A percentile compares a stretch with the other conserved stretches of the same genome.
phyloP scores from a whole-genome alignment of 2,888 invertebrate species.

The Drosophila meridiana region DNA sequence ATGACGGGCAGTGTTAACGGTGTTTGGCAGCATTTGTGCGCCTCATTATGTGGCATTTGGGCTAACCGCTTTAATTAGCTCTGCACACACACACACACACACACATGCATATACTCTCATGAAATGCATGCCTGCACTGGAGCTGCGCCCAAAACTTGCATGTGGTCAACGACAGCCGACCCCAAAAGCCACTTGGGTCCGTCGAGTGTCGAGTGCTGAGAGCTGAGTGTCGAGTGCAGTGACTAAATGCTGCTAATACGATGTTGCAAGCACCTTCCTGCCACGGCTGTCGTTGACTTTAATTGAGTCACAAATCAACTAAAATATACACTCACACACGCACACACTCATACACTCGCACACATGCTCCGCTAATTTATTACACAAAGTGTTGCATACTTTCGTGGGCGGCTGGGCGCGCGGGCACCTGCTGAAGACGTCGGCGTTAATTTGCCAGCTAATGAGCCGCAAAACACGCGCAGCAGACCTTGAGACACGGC shows the following conservation, averaged over 20 bases:
- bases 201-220: constrained; percentile 59
- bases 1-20: constrained; percentile 79
- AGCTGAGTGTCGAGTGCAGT: constrained; percentile 68
- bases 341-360: constrained; percentile 23
- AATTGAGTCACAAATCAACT: constrained; percentile 84
- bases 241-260: constrained; percentile 65
- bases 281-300: constrained; percentile 82
- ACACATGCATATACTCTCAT: constrained; percentile 31
- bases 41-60: constrained; percentile 81
- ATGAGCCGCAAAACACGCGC: constrained; percentile 74
- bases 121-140: constrained; percentile 55
- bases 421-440: constrained; percentile 62
- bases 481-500: constrained; percentile 26
- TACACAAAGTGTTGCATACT: constrained; percentile 76
- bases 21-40: constrained; percentile 80
- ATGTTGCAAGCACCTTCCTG: constrained; percentile 61
- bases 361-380: constrained; percentile 78
- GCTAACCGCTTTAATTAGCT: constrained; percentile 83
- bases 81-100: constrained; percentile 39
- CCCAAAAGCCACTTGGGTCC: constrained; percentile 73
- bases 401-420: constrained; percentile 41
- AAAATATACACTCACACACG: constrained; percentile 72
- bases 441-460: constrained; percentile 81
- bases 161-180: constrained; percentile 66
- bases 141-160: constrained; percentile 57